Evolutionary conservation across 1,140 invertebrate species (phyloP), one percentile per base, ranked within the genome.

Genomic region (Theocolax elegans): DNA sequence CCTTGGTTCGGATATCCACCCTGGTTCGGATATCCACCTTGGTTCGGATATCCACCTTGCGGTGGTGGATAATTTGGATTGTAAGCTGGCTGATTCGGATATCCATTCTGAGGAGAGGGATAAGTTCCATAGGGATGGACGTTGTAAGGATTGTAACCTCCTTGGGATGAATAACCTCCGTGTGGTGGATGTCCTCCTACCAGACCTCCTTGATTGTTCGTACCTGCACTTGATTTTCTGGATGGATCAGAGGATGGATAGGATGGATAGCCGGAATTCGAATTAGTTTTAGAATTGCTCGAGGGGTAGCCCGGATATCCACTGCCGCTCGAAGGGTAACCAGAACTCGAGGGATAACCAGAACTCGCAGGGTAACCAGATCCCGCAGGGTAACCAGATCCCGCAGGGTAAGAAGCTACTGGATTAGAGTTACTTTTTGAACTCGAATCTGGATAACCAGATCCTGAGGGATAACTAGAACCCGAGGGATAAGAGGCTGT

Each of bases 131-230:
- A 38, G n/a, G 19, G 56, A 27, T 59, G 40, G n/a, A 15, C n/a
- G 19, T 59, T 40, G 10, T 59, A 42, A 13, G 23, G 17, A 35
- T 29, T 13, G n/a, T n/a, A n/a, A n/a, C n/a, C n/a, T n/a, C n/a
- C n/a, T 65, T 63, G 65, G 8, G 38, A 19, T 51, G 69, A 72
- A 66, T 77, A 73, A 1, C 51, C 54, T 35, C 65, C 65, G 56
- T 73, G 72, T 59, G 23, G 49, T 0, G 80, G 77, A 62, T 79
- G 78, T 3, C 74, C n/a, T n/a, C n/a, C n/a, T n/a, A n/a, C n/a
- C n/a, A n/a, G n/a, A n/a, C n/a, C n/a, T n/a, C n/a, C 78, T 7
- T 78, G 60, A 29, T 80, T 80, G 6, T 77, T 74, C 1, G 60
- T 31, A 29, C n/a, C 76, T 0, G 71, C 59, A 27, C 53, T 31